phyloP scores from a whole-genome alignment of 2,888 invertebrate species.

The Gari tellinella region DNA sequence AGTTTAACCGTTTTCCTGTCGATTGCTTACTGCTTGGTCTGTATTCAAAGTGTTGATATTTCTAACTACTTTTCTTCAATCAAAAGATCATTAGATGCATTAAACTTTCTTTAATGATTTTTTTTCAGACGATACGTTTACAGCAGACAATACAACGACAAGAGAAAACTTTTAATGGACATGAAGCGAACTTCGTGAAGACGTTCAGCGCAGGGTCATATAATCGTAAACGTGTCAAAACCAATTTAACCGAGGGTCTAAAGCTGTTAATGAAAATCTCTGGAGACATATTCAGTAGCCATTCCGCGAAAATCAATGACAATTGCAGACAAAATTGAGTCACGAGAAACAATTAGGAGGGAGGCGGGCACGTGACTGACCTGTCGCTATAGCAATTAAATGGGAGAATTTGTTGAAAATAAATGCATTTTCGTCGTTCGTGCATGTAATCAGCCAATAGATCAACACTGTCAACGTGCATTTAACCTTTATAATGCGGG shows the following conservation, averaged over 20 bases:
- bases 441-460: background rate
- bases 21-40: too few species aligned
- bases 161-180: too few species aligned
- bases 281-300: constrained; percentile 10
- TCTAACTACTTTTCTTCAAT: too few species aligned
- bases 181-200: too few species aligned
- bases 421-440: constrained; percentile 3
- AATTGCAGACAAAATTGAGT: constrained; percentile 4
- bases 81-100: too few species aligned
- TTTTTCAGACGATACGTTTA: too few species aligned
- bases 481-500: too few species aligned
- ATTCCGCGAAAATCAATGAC: constrained; percentile 4
- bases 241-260: constrained; percentile 22
- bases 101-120: too few species aligned
- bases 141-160: too few species aligned
- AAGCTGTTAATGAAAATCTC: constrained; percentile 32
- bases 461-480: too few species aligned
- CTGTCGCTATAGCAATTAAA: background rate
- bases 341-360: background rate
- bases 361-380: background rate
- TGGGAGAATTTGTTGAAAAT: background rate
- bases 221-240: constrained; percentile 1
- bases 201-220: background rate
- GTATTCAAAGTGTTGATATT: too few species aligned
- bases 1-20: too few species aligned